A percentile compares a stretch with the other conserved stretches of the same genome.
Evolutionary conservation across 2,888 invertebrate genomes (phyloP).

Genomic region (Lomographa bimaculata): DNA sequence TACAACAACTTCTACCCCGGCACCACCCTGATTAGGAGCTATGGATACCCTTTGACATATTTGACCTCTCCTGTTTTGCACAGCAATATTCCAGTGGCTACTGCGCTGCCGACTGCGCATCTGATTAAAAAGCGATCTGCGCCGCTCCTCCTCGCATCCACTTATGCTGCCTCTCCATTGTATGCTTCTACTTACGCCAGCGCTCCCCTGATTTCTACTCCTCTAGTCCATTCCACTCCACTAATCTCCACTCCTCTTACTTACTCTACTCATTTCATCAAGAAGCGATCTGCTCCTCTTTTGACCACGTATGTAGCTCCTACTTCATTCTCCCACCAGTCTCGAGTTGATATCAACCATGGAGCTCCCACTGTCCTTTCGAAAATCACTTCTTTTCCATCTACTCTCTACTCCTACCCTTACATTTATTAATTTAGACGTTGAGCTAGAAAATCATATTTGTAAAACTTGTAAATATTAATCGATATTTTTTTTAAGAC

Average conservation of each 20-base stretch:
- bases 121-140: constrained; percentile 46
- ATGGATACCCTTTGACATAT: constrained; percentile 22
- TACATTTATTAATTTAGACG: constrained; percentile 8
- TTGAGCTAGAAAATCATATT: too few relatives aligned
- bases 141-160: constrained; percentile 32
- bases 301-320: constrained; percentile 47
- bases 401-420: constrained; percentile 34
- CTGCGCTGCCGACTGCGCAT: constrained; percentile 44
- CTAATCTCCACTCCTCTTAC: constrained; percentile 48
- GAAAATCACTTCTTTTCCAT: constrained; percentile 44
- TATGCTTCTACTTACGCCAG: constrained; percentile 47
- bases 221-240: constrained; percentile 47
- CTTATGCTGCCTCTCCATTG: constrained; percentile 48
- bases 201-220: constrained; percentile 45
- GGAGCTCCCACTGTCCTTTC: constrained; percentile 41
- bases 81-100: constrained; percentile 20
- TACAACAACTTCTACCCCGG: constrained; percentile 33
- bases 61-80: constrained; percentile 25
- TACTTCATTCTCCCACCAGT: constrained; percentile 49
- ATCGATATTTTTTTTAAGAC: too few relatives aligned
- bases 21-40: constrained; percentile 31
- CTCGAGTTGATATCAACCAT: constrained; percentile 47
- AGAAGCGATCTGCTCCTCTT: constrained; percentile 54
- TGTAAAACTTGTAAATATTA: too few relatives aligned
- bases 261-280: constrained; percentile 51